Base-by-base conservation (phyloP, 2,888 invertebrate genomes). In the Tenthredo amoena region DNA sequence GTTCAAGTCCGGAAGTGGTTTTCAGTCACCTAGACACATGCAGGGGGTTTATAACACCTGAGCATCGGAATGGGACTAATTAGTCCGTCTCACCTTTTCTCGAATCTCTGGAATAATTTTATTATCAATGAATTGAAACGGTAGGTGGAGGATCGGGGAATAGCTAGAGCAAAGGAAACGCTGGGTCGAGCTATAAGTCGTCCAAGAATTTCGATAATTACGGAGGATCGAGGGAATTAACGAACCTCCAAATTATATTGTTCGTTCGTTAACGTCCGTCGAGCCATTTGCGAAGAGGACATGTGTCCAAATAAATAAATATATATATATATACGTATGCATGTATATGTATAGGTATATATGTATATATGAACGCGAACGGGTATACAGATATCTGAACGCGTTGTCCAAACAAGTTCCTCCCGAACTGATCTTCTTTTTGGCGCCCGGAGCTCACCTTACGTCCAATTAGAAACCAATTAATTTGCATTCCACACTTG, bases 11-110 rank as follows among this genome's bases (percentile, higher is more conserved):
- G 83, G 83, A 83, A 83, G 83, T 83, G 83, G 37, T 47, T 21
- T 47, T 26, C n/a, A n/a, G 31, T 77, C 77, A 43, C 55, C 81
- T 81, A 31, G 40, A 62, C 34, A 50, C 5, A 12, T 12, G 62
- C 26, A 55, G 37, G 47, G 82, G 40, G 18, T 34, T 47, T 83
- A 68, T 65, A 83, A 83, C 86, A 88, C 86, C 87, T 91, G 91
- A 91, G 92, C 91, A 91, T 92, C 91, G 87, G 90, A 87, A 90
- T 89, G 90, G 89, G 90, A 91, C 92, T 93, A 93, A 93, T 93
- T 93, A 92, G 92, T 92, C 90, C 91, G 91, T 91, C 90, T 71
- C 68, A 68, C 65, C 47, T 68, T 50, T 68, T 81, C 34, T 55
- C 83, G 15, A 47, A 68, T 83, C 68, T 68, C 43, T 21, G 50